Percentiles rank a stretch among this genome's conserved stretches.
phyloP scores from a whole-genome alignment of 1,140 invertebrate genomes.

The Macrosteles quadrilineatus region DNA sequence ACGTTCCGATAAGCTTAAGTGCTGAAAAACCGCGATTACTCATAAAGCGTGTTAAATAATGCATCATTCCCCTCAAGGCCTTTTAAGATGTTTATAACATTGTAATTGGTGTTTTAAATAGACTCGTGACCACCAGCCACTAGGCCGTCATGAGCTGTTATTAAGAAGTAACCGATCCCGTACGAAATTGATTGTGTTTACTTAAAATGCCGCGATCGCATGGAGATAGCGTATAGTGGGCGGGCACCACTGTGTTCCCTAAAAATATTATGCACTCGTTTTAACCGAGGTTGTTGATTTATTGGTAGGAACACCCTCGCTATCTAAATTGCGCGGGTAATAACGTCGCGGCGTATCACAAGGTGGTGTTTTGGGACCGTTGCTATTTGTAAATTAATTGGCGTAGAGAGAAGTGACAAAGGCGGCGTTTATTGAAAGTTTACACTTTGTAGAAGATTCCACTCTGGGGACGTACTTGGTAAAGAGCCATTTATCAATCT shows the following conservation, averaged over 20 bases:
- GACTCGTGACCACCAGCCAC: not conserved
- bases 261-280: constrained; percentile 20
- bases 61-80: not conserved
- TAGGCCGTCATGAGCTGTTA: not conserved
- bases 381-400: constrained; percentile 3
- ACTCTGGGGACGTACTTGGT: not conserved
- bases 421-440: constrained; percentile 3
- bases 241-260: not conserved
- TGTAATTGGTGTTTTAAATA: constrained; percentile 16
- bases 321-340: constrained; percentile 10
- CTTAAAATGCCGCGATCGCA: constrained; percentile 23
- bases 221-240: not conserved
- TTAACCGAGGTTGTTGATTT: constrained; percentile 9
- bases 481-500: constrained; percentile 17
- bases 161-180: constrained; percentile 23
- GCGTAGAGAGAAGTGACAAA: not conserved
- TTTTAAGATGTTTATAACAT: not conserved
- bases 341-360: not conserved
- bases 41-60: constrained; percentile 11
- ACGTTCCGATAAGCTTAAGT: too few species aligned
- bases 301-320: not conserved
- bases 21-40: not conserved
- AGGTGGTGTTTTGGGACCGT: not conserved
- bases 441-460: not conserved
- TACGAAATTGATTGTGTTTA: constrained; percentile 24